Base-by-base conservation (phyloP, 2,888 invertebrate species). In the Pristionchus mayeri region DNA sequence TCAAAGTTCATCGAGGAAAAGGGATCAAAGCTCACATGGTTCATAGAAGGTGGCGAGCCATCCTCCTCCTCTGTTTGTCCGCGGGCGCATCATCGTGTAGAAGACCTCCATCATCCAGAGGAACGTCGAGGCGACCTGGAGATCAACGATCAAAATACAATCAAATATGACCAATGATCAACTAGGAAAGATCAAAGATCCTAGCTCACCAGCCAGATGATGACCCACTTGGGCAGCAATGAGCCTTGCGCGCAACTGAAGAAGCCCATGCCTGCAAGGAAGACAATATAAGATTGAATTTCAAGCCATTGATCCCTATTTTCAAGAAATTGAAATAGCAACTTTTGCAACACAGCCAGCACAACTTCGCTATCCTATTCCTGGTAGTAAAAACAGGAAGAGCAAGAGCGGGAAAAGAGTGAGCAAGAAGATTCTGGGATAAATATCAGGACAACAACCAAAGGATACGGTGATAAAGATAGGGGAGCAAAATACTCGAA, bases 51-150 rank as follows among this genome's bases (percentile, higher is more conserved):
- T 13, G 21, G 48, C 18, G 9, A 82, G 82, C n/a, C 18, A 24
- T 63, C 82, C 83, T 0, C 83, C 83, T 24, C 83, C 83, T 34
- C 83, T 13, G 48, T 30, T 71, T 13, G 83, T 71, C 67, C 30
- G 9, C 24, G 82, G 82, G 4, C 83, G 67, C 83, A 83, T 30
- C 71, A 71, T 82, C 11, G 82, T 82, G 82, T 67, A 82, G 63
- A 63, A 67, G 44, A 82, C 50, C 34, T 82, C 82, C 27, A 82
- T 27, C 13, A 67, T 67, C n/a, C 82, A 82, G 48, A 82, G 63
- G 50, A 67, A 48, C 21, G 63, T 82, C 24, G 82, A 82, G 67
- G n/a, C 34, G 24, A 82, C 34, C 83, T 81, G 57, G 40, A 37
- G 21, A 76, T 76, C 67, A 67, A 67, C 34, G 67, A 67, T 67